These are phyloP conservation scores for Alouatta palliata DNA, from an alignment of 2,113 vertebrate species.

Conservation along the genomic window DNA sequence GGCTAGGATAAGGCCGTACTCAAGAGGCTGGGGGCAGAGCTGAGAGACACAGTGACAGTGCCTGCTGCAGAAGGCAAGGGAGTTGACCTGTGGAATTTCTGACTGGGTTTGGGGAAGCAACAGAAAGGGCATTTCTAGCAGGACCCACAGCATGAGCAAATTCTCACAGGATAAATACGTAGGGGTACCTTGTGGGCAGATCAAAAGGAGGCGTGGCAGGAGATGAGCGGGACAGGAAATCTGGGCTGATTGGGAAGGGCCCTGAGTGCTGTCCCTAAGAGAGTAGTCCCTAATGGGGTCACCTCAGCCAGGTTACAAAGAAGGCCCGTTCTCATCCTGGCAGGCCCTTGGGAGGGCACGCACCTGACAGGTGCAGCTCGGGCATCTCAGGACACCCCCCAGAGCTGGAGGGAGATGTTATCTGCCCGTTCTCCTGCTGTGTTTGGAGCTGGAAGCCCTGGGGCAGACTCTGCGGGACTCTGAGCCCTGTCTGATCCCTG, in stretches of 20 bases:
- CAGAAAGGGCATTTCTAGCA: not conserved
- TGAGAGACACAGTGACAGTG: not conserved
- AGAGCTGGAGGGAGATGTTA: not conserved
- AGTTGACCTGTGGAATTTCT: not conserved
- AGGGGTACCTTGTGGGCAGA: not conserved
- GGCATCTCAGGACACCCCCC: not conserved
- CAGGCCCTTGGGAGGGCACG: not conserved
- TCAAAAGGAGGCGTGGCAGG: not conserved
- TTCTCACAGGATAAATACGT: not conserved
- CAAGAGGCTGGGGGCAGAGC: rapidly evolving
- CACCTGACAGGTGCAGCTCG: not conserved
- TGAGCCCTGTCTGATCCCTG: not conserved
- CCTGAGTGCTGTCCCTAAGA: not conserved
- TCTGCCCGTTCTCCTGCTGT: not conserved
- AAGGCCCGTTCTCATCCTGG: not conserved
- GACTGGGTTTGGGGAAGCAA: not conserved
- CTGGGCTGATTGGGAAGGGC: rapidly evolving
- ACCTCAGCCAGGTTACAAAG: too few relatives aligned
- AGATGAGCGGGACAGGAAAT: not conserved
- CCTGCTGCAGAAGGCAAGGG: not conserved
- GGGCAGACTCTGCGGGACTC: not conserved
- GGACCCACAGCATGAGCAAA: not conserved
- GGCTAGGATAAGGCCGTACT: not conserved
- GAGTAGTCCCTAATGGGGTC: not conserved
- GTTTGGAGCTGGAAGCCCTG: not conserved